phyloP scores from a whole-genome alignment of 2,888 invertebrate genomes.

The Lycaena phlaeas region DNA sequence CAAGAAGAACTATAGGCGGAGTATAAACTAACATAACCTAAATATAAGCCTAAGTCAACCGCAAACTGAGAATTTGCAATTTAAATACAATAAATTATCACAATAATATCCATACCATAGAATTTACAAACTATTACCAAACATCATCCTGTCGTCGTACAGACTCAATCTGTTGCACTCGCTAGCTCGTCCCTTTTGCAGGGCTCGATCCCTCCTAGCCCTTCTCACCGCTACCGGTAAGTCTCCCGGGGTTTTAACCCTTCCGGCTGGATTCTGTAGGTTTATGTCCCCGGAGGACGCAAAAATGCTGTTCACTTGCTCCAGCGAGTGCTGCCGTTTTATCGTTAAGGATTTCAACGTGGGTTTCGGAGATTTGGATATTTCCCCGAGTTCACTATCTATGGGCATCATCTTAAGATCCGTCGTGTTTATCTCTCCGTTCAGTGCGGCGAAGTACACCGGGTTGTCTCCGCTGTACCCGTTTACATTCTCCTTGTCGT shows the following conservation, averaged over 20 bases:
- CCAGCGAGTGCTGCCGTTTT: slow-evolving; percentile 79
- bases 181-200: slow-evolving; percentile 53
- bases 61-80: slow-evolving; percentile 18
- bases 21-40: slow-evolving; percentile 2
- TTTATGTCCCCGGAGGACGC: slow-evolving; percentile 77
- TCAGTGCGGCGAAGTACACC: slow-evolving; percentile 54
- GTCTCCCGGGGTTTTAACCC: slow-evolving; percentile 88
- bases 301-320: slow-evolving; percentile 84
- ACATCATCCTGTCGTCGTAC: slow-evolving; percentile 93
- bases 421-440: slow-evolving; percentile 45
- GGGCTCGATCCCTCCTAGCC: slow-evolving; percentile 75
- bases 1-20: slow-evolving; percentile 6
- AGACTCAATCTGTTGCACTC: slow-evolving; percentile 83
- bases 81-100: slow-evolving; percentile 21
- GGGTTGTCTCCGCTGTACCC: slow-evolving; percentile 58
- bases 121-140: slow-evolving; percentile 61
- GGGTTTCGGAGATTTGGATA: slow-evolving; percentile 39
- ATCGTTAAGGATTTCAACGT: slow-evolving; percentile 42
- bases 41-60: slow-evolving; percentile 14
- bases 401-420: slow-evolving; percentile 32
- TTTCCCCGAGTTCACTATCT: slow-evolving; percentile 34
- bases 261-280: slow-evolving; percentile 81
- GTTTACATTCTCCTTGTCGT: slow-evolving; percentile 57
- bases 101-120: slow-evolving; percentile 17
- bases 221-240: slow-evolving; percentile 84